Percentiles rank a stretch among this genome's conserved stretches.
These are phyloP conservation scores for Pelagia noctiluca DNA, from an alignment of 30 jellyfish, hydroid and myxozoan species.

Conservation along the genomic window DNA sequence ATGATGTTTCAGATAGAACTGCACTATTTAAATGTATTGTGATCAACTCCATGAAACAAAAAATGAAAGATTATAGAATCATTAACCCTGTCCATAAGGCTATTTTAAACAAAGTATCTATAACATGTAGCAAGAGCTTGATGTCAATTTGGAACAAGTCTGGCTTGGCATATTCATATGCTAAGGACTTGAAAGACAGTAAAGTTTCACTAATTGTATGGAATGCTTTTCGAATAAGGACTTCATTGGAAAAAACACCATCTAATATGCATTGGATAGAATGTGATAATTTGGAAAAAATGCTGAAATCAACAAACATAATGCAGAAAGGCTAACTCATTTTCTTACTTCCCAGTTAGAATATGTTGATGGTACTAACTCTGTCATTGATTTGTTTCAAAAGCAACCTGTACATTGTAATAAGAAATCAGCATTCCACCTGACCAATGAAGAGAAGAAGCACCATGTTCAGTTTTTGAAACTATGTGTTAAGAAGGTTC, in stretches of 20 bases:
- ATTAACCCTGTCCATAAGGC: constrained; percentile 25
- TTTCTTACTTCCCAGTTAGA: constrained; percentile 3
- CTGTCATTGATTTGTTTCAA: constrained; percentile 2
- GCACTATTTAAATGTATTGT: constrained; percentile 27
- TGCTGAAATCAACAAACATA: not conserved
- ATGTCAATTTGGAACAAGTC: not conserved
- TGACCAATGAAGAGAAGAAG: constrained; percentile 5
- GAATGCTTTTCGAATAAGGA: constrained; percentile 6
- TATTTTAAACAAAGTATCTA: constrained; percentile 16
- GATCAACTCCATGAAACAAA: constrained; percentile 7
- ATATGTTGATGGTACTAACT: constrained; percentile 2
- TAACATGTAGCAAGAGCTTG: constrained; percentile 20
- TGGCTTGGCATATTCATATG: constrained; percentile 14
- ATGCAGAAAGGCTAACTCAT: constrained; percentile 5
- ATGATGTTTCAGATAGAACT: too few species aligned
- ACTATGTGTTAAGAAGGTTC: too few species aligned
- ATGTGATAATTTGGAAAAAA: not conserved
- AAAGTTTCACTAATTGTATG: not conserved
- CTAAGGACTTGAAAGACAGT: constrained; percentile 17
- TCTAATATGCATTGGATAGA: constrained; percentile 2
- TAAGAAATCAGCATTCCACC: constrained; percentile 1
- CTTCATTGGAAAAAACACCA: not conserved
- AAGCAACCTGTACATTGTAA: not conserved
- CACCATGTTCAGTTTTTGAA: constrained; percentile 8
- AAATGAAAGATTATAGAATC: constrained; percentile 23